phyloP scores from a whole-genome alignment of 2,888 invertebrate species.

The Coenonympha glycerion region DNA sequence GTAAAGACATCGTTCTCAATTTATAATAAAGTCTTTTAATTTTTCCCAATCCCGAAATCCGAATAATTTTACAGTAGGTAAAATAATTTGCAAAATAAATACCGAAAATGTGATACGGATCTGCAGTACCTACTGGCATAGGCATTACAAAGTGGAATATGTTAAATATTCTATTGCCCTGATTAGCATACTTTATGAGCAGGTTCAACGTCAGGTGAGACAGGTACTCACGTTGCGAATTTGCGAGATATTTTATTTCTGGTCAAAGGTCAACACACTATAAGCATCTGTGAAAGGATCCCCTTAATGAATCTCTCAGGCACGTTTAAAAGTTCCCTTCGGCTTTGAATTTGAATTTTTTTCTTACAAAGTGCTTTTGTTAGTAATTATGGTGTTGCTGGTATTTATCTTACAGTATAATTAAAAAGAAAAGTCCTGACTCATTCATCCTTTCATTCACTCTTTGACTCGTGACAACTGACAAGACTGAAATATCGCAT shows the following conservation, averaged over 20 bases:
- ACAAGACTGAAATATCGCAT: no score
- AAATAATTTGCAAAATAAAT: not conserved
- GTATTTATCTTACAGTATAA: no score
- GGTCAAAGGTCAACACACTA: slow-evolving; percentile 6
- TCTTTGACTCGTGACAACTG: no score
- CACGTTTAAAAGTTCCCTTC: not conserved
- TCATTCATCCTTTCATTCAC: no score
- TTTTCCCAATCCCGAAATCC: no score
- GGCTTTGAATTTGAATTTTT: not conserved
- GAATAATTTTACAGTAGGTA: no score
- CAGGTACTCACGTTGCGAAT: not conserved
- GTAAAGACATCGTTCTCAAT: no score
- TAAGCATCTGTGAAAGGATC: not conserved
- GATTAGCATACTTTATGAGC: slow-evolving; percentile 40
- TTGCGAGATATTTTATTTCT: not conserved
- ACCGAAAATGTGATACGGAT: slow-evolving; percentile 44
- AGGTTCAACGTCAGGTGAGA: slow-evolving; percentile 4
- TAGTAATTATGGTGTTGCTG: no score
- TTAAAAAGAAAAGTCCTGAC: no score
- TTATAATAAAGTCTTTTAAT: no score
- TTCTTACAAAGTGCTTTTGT: not conserved
- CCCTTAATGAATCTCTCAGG: not conserved
- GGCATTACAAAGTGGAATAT: slow-evolving; percentile 41
- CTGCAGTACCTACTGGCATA: slow-evolving; percentile 19
- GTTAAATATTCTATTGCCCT: slow-evolving; percentile 53